phyloP scores from a whole-genome alignment of 2,113 vertebrate species.

The Halcyon malimbica region DNA sequence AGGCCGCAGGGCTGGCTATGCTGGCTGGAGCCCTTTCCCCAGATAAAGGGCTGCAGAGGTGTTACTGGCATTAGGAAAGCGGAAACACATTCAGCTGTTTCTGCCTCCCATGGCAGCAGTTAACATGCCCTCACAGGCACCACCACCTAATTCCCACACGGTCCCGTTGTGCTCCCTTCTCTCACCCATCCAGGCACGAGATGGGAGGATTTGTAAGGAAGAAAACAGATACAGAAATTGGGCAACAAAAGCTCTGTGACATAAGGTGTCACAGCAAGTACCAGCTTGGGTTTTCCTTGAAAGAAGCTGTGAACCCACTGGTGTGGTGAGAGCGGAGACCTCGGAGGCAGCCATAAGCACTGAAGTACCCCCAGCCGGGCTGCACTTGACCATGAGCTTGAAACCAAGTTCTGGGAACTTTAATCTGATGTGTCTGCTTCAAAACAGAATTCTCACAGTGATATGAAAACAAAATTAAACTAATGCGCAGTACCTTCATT shows the following conservation, averaged over 20 bases:
- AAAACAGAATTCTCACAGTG: neutral
- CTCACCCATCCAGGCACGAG: neutral
- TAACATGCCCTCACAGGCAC: fast-evolving
- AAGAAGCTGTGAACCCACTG: neutral
- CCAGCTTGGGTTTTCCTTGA: neutral
- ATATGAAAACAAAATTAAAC: neutral
- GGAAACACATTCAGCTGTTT: neutral
- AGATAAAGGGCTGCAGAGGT: neutral
- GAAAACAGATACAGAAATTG: neutral
- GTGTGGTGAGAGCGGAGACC: neutral
- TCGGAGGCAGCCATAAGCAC: fast-evolving
- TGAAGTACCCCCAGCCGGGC: neutral
- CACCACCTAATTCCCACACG: neutral
- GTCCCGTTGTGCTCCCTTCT: neutral
- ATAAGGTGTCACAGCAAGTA: neutral
- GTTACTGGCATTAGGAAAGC: neutral
- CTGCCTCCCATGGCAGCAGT: fast-evolving
- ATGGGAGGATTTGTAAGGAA: neutral
- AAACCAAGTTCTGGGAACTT: neutral
- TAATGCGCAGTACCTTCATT: neutral
- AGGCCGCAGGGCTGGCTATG: fast-evolving
- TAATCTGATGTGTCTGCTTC: neutral
- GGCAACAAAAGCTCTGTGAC: neutral
- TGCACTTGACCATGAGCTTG: neutral
- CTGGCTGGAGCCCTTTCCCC: neutral